A percentile compares a stretch with the other conserved stretches of the same genome.
These are phyloP conservation scores for Lampris megalopsis DNA, from an alignment of 2,113 vertebrate species.

Conservation along the genomic window DNA sequence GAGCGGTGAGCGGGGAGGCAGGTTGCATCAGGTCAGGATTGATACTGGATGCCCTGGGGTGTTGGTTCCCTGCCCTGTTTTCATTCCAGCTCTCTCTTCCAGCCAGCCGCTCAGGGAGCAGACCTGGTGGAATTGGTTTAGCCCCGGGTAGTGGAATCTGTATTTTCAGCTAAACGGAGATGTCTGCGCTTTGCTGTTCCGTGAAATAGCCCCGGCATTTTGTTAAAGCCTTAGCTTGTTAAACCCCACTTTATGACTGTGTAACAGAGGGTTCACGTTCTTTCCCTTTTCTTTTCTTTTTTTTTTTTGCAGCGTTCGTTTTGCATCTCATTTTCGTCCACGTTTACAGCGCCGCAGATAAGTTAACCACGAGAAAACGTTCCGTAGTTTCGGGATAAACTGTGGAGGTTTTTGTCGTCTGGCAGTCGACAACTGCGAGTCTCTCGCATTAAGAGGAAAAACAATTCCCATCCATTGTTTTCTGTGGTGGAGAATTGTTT, in stretches of 20 bases:
- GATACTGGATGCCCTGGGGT: conserved; percentile 52
- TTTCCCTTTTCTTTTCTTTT: neutral
- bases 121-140: conserved; percentile 49
- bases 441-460: neutral
- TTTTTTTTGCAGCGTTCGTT: conserved; percentile 19
- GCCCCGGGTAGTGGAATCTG: conserved; percentile 63
- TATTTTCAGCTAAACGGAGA: conserved; percentile 51
- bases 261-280: too few species aligned
- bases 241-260: too few species aligned
- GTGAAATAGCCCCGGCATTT: conserved; percentile 21
- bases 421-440: neutral
- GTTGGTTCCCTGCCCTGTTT: conserved; percentile 44
- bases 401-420: neutral
- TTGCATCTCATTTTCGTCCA: neutral
- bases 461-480: neutral
- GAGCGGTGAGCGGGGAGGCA: conserved; percentile 6
- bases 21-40: conserved; percentile 60
- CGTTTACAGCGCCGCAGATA: neutral
- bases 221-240: conserved; percentile 1
- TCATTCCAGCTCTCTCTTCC: conserved; percentile 28
- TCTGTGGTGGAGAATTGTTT: neutral
- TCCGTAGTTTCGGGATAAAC: neutral
- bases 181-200: conserved; percentile 28
- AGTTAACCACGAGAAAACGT: neutral
- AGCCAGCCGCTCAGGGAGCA: conserved; percentile 17